Evolutionary conservation across 1,140 invertebrate species (phyloP).

Genomic region (Zaprionus nigranus): DNA sequence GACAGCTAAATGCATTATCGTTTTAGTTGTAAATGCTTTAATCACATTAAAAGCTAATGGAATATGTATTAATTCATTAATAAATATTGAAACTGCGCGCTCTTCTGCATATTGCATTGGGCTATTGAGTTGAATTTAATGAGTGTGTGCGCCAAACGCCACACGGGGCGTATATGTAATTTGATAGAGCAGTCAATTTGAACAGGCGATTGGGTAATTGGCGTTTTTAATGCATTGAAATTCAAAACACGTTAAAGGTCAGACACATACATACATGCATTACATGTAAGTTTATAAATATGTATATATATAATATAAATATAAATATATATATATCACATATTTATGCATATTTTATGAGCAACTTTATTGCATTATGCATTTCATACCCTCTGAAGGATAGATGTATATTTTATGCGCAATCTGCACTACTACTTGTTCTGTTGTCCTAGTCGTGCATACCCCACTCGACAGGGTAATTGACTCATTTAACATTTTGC

Average conservation of each 20-base stretch:
- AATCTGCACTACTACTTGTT: too few relatives aligned
- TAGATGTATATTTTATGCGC: too few relatives aligned
- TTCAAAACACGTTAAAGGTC: conserved; percentile 18
- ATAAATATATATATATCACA: not conserved
- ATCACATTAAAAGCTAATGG: conserved; percentile 52
- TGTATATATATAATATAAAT: too few relatives aligned
- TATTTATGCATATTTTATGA: not conserved
- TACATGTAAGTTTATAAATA: not conserved
- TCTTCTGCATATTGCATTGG: conserved; percentile 13
- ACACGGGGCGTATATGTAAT: conserved; percentile 60
- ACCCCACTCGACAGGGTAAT: too few relatives aligned
- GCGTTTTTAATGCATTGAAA: conserved; percentile 47
- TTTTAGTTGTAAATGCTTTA: conserved; percentile 61
- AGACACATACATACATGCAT: not conserved
- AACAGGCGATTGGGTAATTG: conserved; percentile 22
- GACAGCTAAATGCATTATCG: conserved; percentile 69
- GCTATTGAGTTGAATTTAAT: conserved; percentile 75
- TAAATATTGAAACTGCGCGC: conserved; percentile 71
- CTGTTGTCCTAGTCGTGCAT: too few relatives aligned
- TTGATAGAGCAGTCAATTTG: conserved; percentile 68
- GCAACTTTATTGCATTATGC: too few relatives aligned
- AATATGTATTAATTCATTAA: conserved; percentile 76
- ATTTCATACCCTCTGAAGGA: too few relatives aligned
- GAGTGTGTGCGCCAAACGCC: conserved; percentile 23
- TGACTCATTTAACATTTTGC: not conserved